Percentiles rank a stretch among this genome's conserved stretches.
phyloP scores from a whole-genome alignment of 2,888 invertebrate genomes.

The Zygothrica quintamaculata region DNA sequence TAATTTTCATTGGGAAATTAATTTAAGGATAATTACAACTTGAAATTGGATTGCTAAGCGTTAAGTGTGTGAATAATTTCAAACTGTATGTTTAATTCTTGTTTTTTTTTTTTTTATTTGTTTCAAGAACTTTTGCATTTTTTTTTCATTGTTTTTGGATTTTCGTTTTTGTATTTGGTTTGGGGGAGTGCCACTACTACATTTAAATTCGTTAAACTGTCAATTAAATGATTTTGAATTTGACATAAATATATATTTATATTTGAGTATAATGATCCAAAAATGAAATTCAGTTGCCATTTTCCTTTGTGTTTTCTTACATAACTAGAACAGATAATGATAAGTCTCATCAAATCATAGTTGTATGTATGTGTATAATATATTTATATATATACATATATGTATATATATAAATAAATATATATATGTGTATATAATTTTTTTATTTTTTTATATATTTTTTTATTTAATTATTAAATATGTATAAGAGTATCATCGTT shows the following conservation, averaged over 20 bases:
- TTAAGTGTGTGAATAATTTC: conserved; percentile 47
- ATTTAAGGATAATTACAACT: conserved; percentile 7
- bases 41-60: conserved; percentile 34
- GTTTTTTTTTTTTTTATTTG: conserved; percentile 24
- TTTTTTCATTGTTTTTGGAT: background rate
- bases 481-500: conserved; percentile 30
- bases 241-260: conserved; percentile 43
- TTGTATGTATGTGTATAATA: background rate
- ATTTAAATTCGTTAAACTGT: conserved; percentile 77
- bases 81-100: conserved; percentile 40
- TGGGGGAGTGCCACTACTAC: conserved; percentile 72
- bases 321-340: conserved; percentile 34
- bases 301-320: conserved; percentile 35
- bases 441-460: no score
- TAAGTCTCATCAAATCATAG: conserved; percentile 34
- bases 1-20: conserved; percentile 9
- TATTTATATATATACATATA: conserved; percentile 5
- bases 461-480: conserved; percentile 16
- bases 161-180: conserved; percentile 26
- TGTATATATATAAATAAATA: conserved; percentile 1
- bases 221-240: conserved; percentile 49
- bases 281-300: conserved; percentile 44
- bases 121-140: background rate
- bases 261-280: conserved; percentile 21
- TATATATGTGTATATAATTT: background rate